Conservation (phyloP, 2,113 vertebrate genomes). For the Melanocharis versteri region DNA sequence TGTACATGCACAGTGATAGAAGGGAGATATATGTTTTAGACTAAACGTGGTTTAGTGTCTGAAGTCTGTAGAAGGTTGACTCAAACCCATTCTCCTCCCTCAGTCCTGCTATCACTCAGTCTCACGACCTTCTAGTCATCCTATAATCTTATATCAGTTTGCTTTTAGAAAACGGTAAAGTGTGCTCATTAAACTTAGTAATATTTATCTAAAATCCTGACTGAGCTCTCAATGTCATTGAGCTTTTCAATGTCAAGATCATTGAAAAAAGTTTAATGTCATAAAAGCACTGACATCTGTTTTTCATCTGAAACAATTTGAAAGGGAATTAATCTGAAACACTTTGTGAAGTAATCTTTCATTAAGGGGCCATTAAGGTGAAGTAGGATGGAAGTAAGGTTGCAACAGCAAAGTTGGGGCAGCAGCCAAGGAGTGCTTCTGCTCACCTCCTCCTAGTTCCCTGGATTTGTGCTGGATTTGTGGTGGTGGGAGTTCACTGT, state of each 20-base stretch:
- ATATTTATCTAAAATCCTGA: background rate
- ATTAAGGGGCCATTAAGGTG: background rate
- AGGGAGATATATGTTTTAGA: background rate
- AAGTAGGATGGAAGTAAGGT: background rate
- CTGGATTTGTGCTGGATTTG: background rate
- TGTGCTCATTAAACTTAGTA: background rate
- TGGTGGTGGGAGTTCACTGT: background rate
- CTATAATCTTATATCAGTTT: background rate
- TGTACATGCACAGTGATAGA: background rate
- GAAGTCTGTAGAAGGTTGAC: background rate
- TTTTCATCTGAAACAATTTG: background rate
- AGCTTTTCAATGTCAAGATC: background rate
- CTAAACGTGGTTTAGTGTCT: background rate
- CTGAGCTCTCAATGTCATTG: background rate
- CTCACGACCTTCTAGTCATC: fast-evolving
- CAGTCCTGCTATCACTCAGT: background rate
- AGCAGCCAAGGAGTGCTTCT: background rate
- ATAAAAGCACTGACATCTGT: background rate
- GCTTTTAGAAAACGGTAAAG: background rate
- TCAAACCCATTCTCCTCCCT: background rate
- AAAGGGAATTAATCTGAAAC: background rate
- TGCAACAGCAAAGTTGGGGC: background rate
- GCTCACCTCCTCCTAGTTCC: background rate
- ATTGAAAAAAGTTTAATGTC: background rate
- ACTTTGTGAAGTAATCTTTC: background rate